A percentile compares a stretch with the other conserved stretches of the same genome.
Evolutionary conservation across 2,797 vertebrate genomes (phyloP).

Genomic region (Siniperca obscura): DNA sequence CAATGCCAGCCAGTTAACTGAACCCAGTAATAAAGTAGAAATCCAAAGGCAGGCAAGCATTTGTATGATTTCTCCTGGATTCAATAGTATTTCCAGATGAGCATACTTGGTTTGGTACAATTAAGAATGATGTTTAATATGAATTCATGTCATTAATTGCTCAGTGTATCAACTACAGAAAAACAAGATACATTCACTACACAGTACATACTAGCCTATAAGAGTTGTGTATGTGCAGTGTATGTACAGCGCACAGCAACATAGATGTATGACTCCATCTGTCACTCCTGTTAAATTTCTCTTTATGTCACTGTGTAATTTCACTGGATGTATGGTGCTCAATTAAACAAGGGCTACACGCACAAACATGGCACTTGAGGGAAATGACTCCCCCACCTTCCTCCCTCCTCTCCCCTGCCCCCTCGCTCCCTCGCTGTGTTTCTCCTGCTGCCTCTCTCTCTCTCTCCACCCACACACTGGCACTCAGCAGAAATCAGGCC

Average conservation of each 20-base stretch:
- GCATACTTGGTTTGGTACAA: background rate
- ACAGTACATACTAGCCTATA: background rate
- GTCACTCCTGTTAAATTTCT: background rate
- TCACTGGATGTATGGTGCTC: conserved; percentile 45
- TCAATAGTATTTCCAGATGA: no score
- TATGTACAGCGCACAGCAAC: background rate
- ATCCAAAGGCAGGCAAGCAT: background rate
- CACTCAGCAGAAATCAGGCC: conserved; percentile 60
- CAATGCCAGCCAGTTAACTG: background rate
- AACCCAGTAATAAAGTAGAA: background rate
- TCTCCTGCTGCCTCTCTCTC: conserved; percentile 1
- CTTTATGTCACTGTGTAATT: conserved; percentile 36
- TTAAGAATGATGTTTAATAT: background rate
- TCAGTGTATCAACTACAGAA: background rate
- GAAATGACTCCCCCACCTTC: conserved; percentile 27
- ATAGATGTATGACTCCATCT: conserved; percentile 22
- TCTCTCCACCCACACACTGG: conserved; percentile 42
- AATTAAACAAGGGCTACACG: conserved; percentile 42
- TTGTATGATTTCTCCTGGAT: background rate
- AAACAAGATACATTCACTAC: background rate
- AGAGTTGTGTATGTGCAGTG: background rate
- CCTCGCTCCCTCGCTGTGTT: background rate
- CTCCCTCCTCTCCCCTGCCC: background rate
- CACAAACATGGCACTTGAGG: conserved; percentile 57
- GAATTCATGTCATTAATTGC: background rate